Evolutionary conservation across 2,888 invertebrate genomes (phyloP).

Genomic region (Darwinula stevensoni): DNA sequence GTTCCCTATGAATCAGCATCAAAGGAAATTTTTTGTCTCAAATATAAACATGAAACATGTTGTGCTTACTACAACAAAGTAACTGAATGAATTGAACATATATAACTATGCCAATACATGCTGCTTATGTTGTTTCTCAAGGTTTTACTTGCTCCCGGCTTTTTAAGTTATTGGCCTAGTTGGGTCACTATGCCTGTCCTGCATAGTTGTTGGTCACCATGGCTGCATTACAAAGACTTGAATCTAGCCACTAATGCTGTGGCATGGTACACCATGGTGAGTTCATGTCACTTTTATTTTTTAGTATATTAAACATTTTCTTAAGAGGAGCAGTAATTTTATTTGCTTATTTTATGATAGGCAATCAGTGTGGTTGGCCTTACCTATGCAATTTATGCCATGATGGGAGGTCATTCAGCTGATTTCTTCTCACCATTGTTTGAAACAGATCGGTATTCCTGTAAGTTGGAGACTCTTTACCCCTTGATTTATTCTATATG

Average conservation of each 20-base stretch:
- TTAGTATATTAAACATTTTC: not conserved
- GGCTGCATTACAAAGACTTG: slow-evolving; percentile 9
- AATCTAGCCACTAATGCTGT: slow-evolving; percentile 9
- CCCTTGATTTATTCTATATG: slow-evolving; percentile 2
- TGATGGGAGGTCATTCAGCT: not conserved
- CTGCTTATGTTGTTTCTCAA: too few relatives aligned
- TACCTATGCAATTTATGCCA: not conserved
- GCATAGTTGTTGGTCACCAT: slow-evolving; percentile 10
- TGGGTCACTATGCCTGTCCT: slow-evolving; percentile 4
- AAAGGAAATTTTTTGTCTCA: too few relatives aligned
- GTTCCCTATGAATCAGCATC: too few relatives aligned
- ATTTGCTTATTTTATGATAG: not conserved
- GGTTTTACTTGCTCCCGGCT: too few relatives aligned
- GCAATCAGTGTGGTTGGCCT: not conserved
- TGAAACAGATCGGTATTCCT: not conserved
- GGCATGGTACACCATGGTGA: slow-evolving; percentile 8
- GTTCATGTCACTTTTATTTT: slow-evolving; percentile 8
- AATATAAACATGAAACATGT: too few relatives aligned
- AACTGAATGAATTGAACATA: too few relatives aligned
- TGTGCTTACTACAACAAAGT: too few relatives aligned
- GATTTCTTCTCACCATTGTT: not conserved
- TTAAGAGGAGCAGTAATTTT: too few relatives aligned
- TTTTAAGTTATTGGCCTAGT: too few relatives aligned
- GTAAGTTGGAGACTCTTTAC: too few relatives aligned
- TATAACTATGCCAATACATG: too few relatives aligned